phyloP scores from a whole-genome alignment of 1,140 invertebrate species.

The Panagrolaimus sp. region DNA sequence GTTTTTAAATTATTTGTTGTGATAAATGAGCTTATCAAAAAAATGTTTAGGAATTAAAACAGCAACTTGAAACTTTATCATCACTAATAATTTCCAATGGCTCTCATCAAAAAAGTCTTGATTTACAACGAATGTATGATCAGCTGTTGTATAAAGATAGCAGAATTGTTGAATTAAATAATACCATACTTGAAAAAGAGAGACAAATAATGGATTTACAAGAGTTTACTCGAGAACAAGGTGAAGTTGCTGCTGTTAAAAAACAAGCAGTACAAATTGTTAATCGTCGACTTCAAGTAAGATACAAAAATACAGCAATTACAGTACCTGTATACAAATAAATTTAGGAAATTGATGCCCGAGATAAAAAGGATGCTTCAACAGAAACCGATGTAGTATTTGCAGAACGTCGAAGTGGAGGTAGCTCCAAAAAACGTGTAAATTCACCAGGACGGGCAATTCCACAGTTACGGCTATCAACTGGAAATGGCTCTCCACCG shows the following conservation, averaged over 20 bases:
- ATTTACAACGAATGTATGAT: constrained; percentile 61
- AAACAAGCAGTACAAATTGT: constrained; percentile 35
- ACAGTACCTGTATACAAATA: neutral
- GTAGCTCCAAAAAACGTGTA: constrained; percentile 3
- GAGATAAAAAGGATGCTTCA: constrained; percentile 25
- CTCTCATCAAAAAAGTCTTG: constrained; percentile 31
- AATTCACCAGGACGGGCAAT: constrained; percentile 37
- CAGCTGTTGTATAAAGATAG: constrained; percentile 63
- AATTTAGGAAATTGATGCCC: constrained; percentile 30
- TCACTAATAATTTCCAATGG: constrained; percentile 27
- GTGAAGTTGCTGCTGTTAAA: constrained; percentile 72
- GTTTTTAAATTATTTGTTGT: constrained; percentile 7
- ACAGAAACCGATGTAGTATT: constrained; percentile 28
- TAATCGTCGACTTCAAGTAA: constrained; percentile 30
- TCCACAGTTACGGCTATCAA: constrained; percentile 29
- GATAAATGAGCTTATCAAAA: too few species aligned
- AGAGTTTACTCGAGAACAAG: constrained; percentile 72
- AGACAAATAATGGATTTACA: constrained; percentile 62
- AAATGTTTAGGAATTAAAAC: constrained; percentile 22
- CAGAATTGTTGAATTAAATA: constrained; percentile 62
- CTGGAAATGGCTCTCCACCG: constrained; percentile 30
- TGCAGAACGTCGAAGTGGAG: neutral
- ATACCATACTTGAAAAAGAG: constrained; percentile 62
- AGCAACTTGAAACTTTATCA: constrained; percentile 25
- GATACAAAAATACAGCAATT: too few species aligned